A percentile compares a stretch with the other conserved stretches of the same genome.
phyloP scores from a whole-genome alignment of 2,113 vertebrate species.

The Elaphurus davidianus region DNA sequence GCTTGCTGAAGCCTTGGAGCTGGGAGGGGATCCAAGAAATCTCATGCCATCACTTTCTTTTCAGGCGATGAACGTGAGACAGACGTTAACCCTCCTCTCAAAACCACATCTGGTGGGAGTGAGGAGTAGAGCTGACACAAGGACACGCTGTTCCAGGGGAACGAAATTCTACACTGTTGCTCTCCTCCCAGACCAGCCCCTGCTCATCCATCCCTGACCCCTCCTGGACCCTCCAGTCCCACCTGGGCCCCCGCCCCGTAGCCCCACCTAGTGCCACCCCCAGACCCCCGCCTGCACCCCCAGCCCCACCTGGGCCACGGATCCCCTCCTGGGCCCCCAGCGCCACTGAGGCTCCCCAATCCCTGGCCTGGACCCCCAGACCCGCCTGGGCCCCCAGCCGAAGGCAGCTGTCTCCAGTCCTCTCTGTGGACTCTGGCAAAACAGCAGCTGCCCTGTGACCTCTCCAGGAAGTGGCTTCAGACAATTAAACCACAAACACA shows the following conservation, averaged over 20 bases:
- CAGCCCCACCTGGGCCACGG: accelerated
- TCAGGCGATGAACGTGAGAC: neutral
- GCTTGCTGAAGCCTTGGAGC: neutral
- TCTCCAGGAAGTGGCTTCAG: conserved; percentile 40
- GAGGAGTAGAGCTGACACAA: neutral
- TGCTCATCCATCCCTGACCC: accelerated
- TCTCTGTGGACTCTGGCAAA: neutral
- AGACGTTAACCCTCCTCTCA: neutral
- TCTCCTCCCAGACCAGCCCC: neutral
- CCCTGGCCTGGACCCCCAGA: neutral
- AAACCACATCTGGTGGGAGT: neutral
- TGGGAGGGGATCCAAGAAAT: neutral
- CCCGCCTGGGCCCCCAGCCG: neutral
- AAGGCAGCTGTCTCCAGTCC: neutral
- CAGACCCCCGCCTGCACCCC: accelerated
- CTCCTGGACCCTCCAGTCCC: neutral
- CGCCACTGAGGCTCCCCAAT: accelerated
- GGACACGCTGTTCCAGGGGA: neutral
- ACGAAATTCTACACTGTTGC: neutral
- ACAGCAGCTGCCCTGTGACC: neutral
- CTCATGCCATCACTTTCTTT: neutral
- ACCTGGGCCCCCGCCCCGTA: neutral
- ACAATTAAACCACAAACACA: conserved; percentile 27
- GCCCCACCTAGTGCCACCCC: too few species aligned
- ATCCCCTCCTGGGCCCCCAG: neutral